Evolutionary conservation across 2,888 invertebrate genomes (phyloP).

Genomic region (Thyatira batis): DNA sequence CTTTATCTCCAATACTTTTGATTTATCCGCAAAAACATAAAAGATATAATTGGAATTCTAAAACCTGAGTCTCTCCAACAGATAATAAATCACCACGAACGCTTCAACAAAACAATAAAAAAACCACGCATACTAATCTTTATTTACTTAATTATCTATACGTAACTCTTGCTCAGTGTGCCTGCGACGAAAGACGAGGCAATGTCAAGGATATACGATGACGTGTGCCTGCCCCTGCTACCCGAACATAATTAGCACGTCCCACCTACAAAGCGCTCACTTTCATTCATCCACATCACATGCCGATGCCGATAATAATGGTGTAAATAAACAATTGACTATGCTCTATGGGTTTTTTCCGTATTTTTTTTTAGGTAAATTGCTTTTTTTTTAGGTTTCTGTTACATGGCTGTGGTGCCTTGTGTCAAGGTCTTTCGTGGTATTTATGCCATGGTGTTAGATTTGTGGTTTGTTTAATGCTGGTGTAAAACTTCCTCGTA

Average conservation of each 20-base stretch:
- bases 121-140: too few relatives aligned
- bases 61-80: too few relatives aligned
- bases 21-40: too few relatives aligned
- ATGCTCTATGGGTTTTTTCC: neutral
- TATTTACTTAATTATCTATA: neutral
- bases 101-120: too few relatives aligned
- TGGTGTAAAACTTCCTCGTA: too few relatives aligned
- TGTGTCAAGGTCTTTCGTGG: too few relatives aligned
- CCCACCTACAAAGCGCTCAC: constrained; percentile 18
- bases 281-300: constrained; percentile 7
- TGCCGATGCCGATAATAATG: neutral
- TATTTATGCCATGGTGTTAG: too few relatives aligned
- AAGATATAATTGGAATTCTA: too few relatives aligned
- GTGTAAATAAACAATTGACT: neutral
- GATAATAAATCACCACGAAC: too few relatives aligned
- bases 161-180: neutral
- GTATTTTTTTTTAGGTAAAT: neutral
- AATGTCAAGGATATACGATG: constrained; percentile 35
- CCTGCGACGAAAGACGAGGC: neutral
- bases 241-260: constrained; percentile 24
- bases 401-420: too few relatives aligned
- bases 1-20: too few relatives aligned
- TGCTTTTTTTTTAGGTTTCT: neutral
- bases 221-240: constrained; percentile 5
- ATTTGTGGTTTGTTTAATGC: too few relatives aligned